A percentile compares a stretch with the other conserved stretches of the same genome.
Conservation (phyloP, 1,140 invertebrate genomes). For the Himalopsyche phryganea region DNA sequence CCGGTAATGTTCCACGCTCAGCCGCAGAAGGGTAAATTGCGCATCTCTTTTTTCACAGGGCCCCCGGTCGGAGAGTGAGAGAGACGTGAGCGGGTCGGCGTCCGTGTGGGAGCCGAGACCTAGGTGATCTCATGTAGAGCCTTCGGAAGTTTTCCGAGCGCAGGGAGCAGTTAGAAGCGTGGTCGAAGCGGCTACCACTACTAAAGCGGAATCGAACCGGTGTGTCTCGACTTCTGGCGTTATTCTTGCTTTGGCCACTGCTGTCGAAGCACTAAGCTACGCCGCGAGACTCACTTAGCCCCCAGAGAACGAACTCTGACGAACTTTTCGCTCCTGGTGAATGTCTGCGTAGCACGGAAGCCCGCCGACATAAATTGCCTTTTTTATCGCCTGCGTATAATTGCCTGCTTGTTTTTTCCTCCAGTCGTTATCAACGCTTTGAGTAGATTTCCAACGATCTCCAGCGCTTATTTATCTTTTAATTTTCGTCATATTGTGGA, state of each 20-base stretch:
- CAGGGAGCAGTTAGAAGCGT: slow-evolving; percentile 50
- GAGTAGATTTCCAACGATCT: no score
- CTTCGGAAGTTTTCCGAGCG: slow-evolving; percentile 35
- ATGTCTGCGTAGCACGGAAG: slow-evolving; percentile 18
- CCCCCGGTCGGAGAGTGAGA: slow-evolving; percentile 37
- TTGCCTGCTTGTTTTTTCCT: no score
- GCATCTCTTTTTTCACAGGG: slow-evolving; percentile 48
- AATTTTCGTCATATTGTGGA: no score
- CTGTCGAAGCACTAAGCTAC: slow-evolving; percentile 46
- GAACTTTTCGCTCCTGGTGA: no score
- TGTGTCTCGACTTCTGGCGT: slow-evolving; percentile 49
- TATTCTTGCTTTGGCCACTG: slow-evolving; percentile 56
- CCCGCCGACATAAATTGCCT: slow-evolving; percentile 14
- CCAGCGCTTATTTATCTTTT: no score
- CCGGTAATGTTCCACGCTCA: slow-evolving; percentile 37
- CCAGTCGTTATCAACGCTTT: no score
- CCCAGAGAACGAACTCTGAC: not conserved
- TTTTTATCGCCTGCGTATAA: slow-evolving; percentile 8
- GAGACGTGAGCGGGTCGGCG: slow-evolving; percentile 8
- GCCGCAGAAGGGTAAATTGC: slow-evolving; percentile 41
- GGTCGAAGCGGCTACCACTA: slow-evolving; percentile 39
- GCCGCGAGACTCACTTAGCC: slow-evolving; percentile 45
- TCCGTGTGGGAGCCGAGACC: slow-evolving; percentile 23
- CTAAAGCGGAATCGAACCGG: slow-evolving; percentile 30
- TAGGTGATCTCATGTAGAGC: slow-evolving; percentile 34